Base-by-base conservation (phyloP, 2,888 invertebrate species). In the Cosmia trapezina region DNA sequence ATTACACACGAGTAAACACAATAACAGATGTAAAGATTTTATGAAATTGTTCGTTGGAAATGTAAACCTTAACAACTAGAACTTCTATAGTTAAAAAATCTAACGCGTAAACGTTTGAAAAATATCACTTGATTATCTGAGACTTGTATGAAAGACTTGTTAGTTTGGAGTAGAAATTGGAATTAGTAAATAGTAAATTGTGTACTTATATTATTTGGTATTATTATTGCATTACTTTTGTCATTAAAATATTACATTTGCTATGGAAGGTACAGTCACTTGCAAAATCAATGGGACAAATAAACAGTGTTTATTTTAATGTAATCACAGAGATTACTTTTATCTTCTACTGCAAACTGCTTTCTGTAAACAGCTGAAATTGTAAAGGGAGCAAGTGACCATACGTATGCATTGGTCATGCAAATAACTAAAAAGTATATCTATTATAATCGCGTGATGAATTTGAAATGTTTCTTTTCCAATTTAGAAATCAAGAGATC, bases 121-220 rank as follows among this genome's bases (percentile, higher is more conserved):
- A 94, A 94, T 94, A 95, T 95, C 94, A 94, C 94, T 93, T 91
- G 91, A 89, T 91, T 91, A 91, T 91, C 90, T 92, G 92, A 94
- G 91, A 93, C 92, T 86, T 75, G 28, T 73, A 49, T 63, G 37
- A 59, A 62, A 79, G 47, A 65, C 56, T 63, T 77, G 69, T 64
- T 70, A 79, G 79, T 83, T 85, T 85, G 73, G 77, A 81, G 83
- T 80, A 78, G 57, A 80, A 73, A 78, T 49, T 66, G 68, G 28
- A 66, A 51, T 68, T 43, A 65, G 57, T 68, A 33, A 65, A 57
- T 49, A 43, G 14, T 74, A 56, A 19, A 57, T 64, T 66, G 67
- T 78, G 69, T 84, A 74, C 70, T 77, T 74, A 78, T 53, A 76
- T 71, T 84, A 82, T 83, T 86, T 84, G 76, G 82, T 84, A 86